phyloP scores from a whole-genome alignment of 2,888 invertebrate species.

The Epinotia brunnichana region DNA sequence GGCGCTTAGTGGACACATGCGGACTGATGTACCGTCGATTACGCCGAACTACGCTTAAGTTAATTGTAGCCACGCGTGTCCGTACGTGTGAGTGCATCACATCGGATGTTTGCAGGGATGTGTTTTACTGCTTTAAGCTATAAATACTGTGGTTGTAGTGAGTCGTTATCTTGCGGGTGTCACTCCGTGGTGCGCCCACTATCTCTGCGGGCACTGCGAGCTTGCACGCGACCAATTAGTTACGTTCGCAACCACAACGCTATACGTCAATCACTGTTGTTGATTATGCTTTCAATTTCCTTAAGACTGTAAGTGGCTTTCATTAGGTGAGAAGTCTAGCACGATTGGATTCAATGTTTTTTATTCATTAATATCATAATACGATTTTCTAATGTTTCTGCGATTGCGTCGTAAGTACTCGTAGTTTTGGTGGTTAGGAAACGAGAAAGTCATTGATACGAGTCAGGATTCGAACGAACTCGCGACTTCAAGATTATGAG shows the following conservation, averaged over 20 bases:
- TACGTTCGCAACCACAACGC: slow-evolving; percentile 45
- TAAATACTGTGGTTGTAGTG: slow-evolving; percentile 48
- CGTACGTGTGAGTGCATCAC: no score
- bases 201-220: slow-evolving; percentile 84
- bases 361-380: no score
- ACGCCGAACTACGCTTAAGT: no score
- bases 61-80: no score
- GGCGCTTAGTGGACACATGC: no score
- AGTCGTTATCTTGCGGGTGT: slow-evolving; percentile 70
- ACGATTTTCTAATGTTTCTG: background rate
- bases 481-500: no score
- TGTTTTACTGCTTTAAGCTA: background rate
- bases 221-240: slow-evolving; percentile 87
- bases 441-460: no score
- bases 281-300: slow-evolving; percentile 26
- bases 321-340: background rate
- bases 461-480: no score
- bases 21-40: no score
- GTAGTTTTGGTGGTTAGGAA: no score
- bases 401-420: no score
- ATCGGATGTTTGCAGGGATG: background rate
- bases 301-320: slow-evolving; percentile 1
- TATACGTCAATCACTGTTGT: slow-evolving; percentile 53
- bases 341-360: no score
- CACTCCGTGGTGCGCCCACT: slow-evolving; percentile 64